Evolutionary conservation across 2,888 invertebrate species (phyloP), one percentile per base, ranked within the genome.

Genomic region (Mechanitis messenoides): DNA sequence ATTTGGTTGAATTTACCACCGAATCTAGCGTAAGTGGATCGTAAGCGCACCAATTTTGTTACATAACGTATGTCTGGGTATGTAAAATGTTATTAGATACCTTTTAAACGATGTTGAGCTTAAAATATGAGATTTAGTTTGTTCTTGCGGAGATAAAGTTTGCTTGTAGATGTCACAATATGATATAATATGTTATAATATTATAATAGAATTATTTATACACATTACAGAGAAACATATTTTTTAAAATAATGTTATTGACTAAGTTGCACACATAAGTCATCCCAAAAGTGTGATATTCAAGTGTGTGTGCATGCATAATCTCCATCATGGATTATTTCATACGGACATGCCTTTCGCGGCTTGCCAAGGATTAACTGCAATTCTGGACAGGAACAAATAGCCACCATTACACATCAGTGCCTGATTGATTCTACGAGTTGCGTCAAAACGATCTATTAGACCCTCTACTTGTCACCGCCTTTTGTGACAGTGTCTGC

Each of bases 361-460:
- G 75, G 78, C 75, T 81, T 85, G 87, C 87, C 87, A 87, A 85
- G 87, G 88, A 86, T 88, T 88, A 88, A 76, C 75, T 87, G 85
- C 85, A 87, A 78, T 79, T 77, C 78, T 72, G 74, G 87, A 85
- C 85, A 78, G 69, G 72, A 80, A 89, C 83, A 84, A 85, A 89
- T 87, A 81, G 82, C 74, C 72, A 76, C 80, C 76, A 86, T 85
- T 86, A 84, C 80, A 81, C 77, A 85, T 80, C 77, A 76, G 73
- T 70, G 69, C 69, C 73, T 83, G 85, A 88, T 85, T 79, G 84
- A 89, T 87, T 81, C 72, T 62, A 66, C 31, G 28, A 50, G 50
- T 50, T 31, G 69, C 74, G 76, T 81, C 76, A 74, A 77, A 75
- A 75, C 68, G 71, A 64, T 66, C 71, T 71, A 71, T 73, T 73